Percentiles rank a stretch among this genome's conserved stretches.
These are phyloP conservation scores for Pristionchus japonicus DNA, from an alignment of 2,888 invertebrate genomes.

Conservation along the genomic window DNA sequence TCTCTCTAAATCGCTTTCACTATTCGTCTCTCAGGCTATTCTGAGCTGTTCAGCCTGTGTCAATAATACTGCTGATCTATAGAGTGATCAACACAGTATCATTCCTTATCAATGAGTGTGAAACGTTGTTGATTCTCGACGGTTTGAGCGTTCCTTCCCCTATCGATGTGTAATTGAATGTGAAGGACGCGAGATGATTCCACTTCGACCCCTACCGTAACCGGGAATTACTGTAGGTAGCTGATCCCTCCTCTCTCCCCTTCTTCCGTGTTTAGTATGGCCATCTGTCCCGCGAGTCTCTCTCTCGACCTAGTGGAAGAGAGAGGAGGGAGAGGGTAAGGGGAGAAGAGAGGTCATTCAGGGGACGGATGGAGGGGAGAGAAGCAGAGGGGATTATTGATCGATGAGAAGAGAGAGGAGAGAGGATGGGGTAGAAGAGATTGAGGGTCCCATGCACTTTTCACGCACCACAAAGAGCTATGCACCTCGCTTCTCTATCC, in stretches of 20 bases:
- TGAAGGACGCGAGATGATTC: not conserved
- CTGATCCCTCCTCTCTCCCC: not conserved
- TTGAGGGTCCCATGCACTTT: not conserved
- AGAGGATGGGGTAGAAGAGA: not conserved
- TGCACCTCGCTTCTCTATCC: conserved; percentile 4
- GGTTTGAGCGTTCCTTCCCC: not conserved
- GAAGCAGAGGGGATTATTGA: conserved; percentile 16
- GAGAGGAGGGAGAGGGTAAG: not conserved
- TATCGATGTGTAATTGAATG: conserved; percentile 38
- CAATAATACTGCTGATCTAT: too few species aligned
- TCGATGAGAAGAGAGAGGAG: not conserved
- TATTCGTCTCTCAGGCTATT: too few species aligned
- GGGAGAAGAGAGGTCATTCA: conserved; percentile 13
- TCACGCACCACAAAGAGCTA: not conserved
- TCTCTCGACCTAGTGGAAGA: not conserved
- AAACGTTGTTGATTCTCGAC: not conserved
- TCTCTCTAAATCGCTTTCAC: too few species aligned
- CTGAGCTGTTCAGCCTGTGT: too few species aligned
- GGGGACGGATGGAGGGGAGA: not conserved
- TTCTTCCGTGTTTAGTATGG: not conserved
- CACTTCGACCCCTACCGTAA: not conserved
- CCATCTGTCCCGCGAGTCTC: conserved; percentile 30
- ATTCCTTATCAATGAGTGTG: conserved; percentile 12
- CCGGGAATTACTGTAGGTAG: not conserved
- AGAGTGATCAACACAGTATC: not conserved